Evolutionary conservation across 2,113 vertebrate genomes (phyloP).

Genomic region (Trogon melanurus): DNA sequence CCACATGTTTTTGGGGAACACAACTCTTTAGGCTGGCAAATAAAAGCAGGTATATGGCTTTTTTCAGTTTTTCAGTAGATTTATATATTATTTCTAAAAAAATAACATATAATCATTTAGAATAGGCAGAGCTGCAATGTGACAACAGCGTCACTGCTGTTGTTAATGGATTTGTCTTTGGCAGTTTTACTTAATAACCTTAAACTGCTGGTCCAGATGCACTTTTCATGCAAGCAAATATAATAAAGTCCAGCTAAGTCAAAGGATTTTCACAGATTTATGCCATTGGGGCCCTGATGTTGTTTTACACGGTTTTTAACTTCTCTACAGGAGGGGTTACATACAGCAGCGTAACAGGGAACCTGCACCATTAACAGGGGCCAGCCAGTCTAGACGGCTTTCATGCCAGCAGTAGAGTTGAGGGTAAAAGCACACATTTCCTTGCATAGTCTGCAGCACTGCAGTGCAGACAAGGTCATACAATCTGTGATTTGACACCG

Average conservation of each 20-base stretch:
- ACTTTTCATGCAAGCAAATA: not conserved
- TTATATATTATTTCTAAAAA: too few relatives aligned
- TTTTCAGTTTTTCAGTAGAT: not conserved
- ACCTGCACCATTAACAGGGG: not conserved
- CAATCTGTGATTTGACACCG: not conserved
- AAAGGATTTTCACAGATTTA: not conserved
- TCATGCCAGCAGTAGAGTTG: not conserved
- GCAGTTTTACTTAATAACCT: not conserved
- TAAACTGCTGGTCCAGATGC: not conserved
- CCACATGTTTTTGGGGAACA: not conserved
- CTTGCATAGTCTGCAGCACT: not conserved
- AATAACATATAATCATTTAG: not conserved
- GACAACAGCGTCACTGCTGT: not conserved
- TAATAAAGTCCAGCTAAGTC: not conserved
- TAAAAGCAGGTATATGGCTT: not conserved
- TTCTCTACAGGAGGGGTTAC: not conserved
- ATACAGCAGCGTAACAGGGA: accelerated
- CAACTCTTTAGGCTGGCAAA: not conserved
- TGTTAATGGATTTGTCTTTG: not conserved
- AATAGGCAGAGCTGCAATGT: not conserved
- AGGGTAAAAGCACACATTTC: not conserved
- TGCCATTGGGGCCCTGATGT: not conserved
- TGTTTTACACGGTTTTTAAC: not conserved
- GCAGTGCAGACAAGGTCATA: not conserved
- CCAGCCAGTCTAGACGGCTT: not conserved